Percentiles rank a stretch among this genome's conserved stretches.
phyloP scores from a whole-genome alignment of 2,888 invertebrate genomes.

The Drosophila incognita region DNA sequence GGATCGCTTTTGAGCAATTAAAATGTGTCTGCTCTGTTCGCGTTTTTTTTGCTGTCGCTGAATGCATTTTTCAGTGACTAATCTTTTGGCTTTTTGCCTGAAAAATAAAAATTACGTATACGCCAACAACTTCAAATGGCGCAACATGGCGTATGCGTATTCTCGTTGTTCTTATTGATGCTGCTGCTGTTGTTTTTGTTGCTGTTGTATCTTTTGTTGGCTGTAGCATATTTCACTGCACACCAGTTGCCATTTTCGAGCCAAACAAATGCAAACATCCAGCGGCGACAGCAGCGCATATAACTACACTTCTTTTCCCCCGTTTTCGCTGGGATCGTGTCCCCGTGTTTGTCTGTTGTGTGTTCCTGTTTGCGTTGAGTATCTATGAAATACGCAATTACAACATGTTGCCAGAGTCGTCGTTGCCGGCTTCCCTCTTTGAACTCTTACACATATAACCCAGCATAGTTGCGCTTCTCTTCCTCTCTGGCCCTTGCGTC shows the following conservation, averaged over 20 bases:
- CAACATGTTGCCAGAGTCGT: slow-evolving; percentile 73
- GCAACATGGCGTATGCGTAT: slow-evolving; percentile 71
- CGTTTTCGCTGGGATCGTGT: neutral
- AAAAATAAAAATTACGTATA: slow-evolving; percentile 77
- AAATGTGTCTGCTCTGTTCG: slow-evolving; percentile 63
- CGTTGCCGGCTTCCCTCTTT: slow-evolving; percentile 59
- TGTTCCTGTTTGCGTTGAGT: slow-evolving; percentile 20
- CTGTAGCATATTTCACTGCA: slow-evolving; percentile 65
- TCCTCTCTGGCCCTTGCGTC: neutral
- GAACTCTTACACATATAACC: slow-evolving; percentile 55
- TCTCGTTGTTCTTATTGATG: slow-evolving; percentile 43
- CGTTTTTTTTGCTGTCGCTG: slow-evolving; percentile 38
- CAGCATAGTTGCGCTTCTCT: slow-evolving; percentile 36
- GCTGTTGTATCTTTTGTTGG: slow-evolving; percentile 9
- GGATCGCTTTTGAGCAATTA: slow-evolving; percentile 70
- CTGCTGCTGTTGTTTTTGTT: slow-evolving; percentile 41
- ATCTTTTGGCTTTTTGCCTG: slow-evolving; percentile 57
- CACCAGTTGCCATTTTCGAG: slow-evolving; percentile 75
- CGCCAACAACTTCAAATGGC: slow-evolving; percentile 74
- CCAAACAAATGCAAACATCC: slow-evolving; percentile 66
- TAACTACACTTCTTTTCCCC: slow-evolving; percentile 35
- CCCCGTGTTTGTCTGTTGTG: slow-evolving; percentile 1
- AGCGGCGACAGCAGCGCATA: slow-evolving; percentile 49
- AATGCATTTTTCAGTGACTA: slow-evolving; percentile 49
- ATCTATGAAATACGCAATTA: slow-evolving; percentile 79